Conservation (phyloP, 1,140 invertebrate species). For the Procambarus virginalis region DNA sequence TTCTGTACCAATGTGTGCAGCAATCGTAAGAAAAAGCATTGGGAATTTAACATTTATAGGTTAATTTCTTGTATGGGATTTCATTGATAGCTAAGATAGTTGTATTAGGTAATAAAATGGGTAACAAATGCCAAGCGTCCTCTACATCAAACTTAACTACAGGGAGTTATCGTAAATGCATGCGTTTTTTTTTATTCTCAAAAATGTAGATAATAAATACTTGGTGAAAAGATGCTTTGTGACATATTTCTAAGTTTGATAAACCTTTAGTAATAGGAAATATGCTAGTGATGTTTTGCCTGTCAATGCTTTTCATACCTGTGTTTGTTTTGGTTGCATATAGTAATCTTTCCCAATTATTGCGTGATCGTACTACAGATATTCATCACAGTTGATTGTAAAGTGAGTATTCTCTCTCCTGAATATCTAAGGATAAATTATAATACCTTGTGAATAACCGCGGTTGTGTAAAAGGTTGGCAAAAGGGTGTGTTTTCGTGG, state of each 20-base stretch:
- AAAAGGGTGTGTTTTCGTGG: not conserved
- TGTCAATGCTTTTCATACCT: slow-evolving; percentile 28
- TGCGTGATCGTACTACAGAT: not conserved
- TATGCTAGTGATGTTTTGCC: not conserved
- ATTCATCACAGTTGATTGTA: not conserved
- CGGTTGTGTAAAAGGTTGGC: not conserved
- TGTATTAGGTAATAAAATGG: not conserved
- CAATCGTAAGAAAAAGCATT: not conserved
- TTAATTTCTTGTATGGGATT: not conserved
- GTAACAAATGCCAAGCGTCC: not conserved
- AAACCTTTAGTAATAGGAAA: not conserved
- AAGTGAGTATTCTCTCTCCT: not conserved
- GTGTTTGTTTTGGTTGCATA: slow-evolving; percentile 15
- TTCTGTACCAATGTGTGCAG: not conserved
- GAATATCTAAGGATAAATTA: not conserved
- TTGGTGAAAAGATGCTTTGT: not conserved
- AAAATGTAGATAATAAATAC: not conserved
- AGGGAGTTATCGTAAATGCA: not conserved
- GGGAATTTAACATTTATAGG: not conserved
- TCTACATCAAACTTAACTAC: not conserved
- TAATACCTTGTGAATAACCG: not conserved
- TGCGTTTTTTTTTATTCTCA: not conserved
- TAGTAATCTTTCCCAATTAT: slow-evolving; percentile 24
- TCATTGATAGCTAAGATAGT: not conserved
- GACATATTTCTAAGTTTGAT: not conserved